Evolutionary conservation across 2,113 vertebrate genomes (phyloP), one percentile per base, ranked within the genome.

Genomic region (Ceyx margarethae): DNA sequence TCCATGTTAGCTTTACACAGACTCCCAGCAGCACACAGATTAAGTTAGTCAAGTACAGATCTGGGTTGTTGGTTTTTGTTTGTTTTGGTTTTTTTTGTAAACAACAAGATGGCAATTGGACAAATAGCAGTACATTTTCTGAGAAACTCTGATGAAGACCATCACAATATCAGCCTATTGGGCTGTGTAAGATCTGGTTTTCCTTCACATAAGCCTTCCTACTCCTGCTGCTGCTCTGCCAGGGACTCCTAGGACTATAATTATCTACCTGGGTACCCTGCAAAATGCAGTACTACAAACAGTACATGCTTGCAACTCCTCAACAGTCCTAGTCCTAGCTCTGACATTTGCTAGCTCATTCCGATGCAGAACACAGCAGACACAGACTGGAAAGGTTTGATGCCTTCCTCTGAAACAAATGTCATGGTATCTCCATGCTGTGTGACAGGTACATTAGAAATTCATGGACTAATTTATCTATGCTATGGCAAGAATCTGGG

Each of bases 41-140:
- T 71, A 91, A 74, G 25, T 69, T 54, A 94, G 65, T 60, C 65
- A 90, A 95, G n/a, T 67, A 62, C 42, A 62, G 77, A 37, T 37
- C 37, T 37, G 37, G 37, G 37, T 37, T 37, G 37, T 37, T 37
- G 37, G 37, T 10, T 37, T 37, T 37, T 37, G 37, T 37, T 37
- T 37, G 37, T 37, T 37, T 45, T 45, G 42, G n/a, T 45, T 66
- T 22, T 48, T 22, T 42, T 60, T 42, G 67, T 56, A 29, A 78
- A 82, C 68, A 85, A 58, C 67, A 90, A 85, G 89, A 92, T 73
- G 93, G 17, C 77, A 89, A 81, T 67, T 65, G 64, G 40, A 85
- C 61, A 65, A 79, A 86, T 72, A 92, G 22, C 33, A 74, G 37
- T 58, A 64, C 22, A 43, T 93, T 94, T 91, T 79, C 85, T 85